These are phyloP conservation scores for Trichonephila clavata DNA, from an alignment of 1,140 invertebrate species.

Conservation along the genomic window DNA sequence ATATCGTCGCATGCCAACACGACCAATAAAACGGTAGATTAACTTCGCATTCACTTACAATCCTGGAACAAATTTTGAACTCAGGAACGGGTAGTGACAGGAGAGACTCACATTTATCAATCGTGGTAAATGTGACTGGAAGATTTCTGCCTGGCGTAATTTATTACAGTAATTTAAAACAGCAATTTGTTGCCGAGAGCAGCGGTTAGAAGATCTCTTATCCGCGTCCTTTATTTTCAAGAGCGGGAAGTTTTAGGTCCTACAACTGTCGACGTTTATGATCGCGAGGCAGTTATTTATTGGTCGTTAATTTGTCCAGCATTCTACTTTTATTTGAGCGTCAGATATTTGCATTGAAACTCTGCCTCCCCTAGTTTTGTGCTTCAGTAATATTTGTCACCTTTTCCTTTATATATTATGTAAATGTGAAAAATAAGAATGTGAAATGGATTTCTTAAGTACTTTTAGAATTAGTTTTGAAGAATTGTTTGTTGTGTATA, in stretches of 20 bases:
- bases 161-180: conserved; percentile 69
- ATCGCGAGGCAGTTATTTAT: conserved; percentile 34
- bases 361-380: background rate
- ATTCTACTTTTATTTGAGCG: conserved; percentile 43
- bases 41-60: conserved; percentile 40
- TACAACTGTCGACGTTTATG: conserved; percentile 37
- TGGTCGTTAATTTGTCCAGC: conserved; percentile 43
- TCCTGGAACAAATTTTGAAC: conserved; percentile 41
- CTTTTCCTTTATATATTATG: background rate
- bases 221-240: conserved; percentile 32
- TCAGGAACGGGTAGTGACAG: background rate
- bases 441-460: background rate
- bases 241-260: conserved; percentile 17
- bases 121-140: conserved; percentile 44
- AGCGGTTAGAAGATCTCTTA: background rate
- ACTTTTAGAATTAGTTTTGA: background rate
- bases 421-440: background rate
- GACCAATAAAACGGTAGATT: conserved; percentile 59
- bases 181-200: conserved; percentile 57
- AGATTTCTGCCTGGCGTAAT: conserved; percentile 48
- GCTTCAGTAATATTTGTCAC: background rate
- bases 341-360: conserved; percentile 19
- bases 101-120: conserved; percentile 38
- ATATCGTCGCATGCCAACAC: conserved; percentile 8
- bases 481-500: too few species aligned